phyloP scores from a whole-genome alignment of 2,797 vertebrate species.

The Acanthiza pusilla region DNA sequence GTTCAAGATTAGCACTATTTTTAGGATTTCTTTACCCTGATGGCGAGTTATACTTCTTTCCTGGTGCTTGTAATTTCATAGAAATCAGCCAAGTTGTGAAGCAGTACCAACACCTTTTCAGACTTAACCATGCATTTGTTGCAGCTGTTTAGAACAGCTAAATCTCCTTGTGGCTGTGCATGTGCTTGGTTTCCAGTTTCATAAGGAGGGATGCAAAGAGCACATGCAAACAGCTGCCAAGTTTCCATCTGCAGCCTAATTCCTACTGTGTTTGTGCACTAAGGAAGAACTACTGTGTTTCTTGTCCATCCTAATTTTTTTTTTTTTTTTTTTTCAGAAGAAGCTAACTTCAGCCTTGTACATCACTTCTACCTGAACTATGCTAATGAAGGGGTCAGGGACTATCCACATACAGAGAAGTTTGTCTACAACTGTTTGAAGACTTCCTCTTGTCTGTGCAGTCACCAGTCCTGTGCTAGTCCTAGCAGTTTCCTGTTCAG shows the following conservation, averaged over 20 bases:
- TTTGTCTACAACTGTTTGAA: background rate
- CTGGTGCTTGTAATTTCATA: background rate
- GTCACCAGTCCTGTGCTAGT: background rate
- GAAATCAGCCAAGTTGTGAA: background rate
- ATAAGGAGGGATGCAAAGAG: background rate
- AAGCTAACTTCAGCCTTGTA: background rate
- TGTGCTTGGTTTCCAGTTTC: constrained; percentile 15
- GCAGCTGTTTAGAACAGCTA: background rate
- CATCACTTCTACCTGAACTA: background rate
- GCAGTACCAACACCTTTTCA: background rate
- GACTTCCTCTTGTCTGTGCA: background rate
- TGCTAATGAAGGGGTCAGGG: background rate
- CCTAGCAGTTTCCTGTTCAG: background rate
- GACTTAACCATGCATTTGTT: background rate
- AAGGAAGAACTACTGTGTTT: background rate
- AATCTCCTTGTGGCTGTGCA: background rate
- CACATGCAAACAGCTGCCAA: background rate
- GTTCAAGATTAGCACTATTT: background rate
- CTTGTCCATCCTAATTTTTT: background rate
- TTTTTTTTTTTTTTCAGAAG: background rate
- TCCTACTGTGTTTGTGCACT: background rate
- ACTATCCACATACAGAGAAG: background rate
- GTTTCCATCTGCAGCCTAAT: background rate
- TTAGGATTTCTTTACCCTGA: background rate
- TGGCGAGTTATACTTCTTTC: background rate